Percentiles rank a stretch among this genome's conserved stretches.
Conservation (phyloP, 2,797 vertebrate genomes). For the Lacerta viridis region DNA sequence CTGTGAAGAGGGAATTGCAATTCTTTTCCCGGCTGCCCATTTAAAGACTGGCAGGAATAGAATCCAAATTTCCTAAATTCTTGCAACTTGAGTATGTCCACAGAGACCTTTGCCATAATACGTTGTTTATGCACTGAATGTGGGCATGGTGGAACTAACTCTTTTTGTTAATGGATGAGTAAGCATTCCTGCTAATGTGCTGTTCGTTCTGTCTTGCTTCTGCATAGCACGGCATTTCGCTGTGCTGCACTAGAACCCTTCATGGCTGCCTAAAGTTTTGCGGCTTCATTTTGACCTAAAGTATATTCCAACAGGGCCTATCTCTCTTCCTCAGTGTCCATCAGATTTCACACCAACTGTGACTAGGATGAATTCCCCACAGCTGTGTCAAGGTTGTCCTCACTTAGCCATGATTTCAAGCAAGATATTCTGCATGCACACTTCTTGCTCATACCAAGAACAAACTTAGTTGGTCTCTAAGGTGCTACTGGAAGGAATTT, state of each 20-base stretch:
- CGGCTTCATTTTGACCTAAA: not conserved
- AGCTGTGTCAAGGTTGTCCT: not conserved
- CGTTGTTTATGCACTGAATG: not conserved
- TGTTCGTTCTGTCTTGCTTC: not conserved
- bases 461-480: no score
- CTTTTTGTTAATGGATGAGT: not conserved
- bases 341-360: not conserved
- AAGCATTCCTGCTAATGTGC: not conserved
- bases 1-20: not conserved
- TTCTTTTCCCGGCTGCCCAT: not conserved
- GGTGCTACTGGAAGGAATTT: no score
- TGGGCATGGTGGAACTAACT: not conserved
- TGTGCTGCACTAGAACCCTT: not conserved
- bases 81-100: not conserved
- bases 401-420: not conserved
- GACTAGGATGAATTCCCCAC: not conserved
- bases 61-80: not conserved
- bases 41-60: constrained; percentile 1
- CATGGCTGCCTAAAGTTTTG: not conserved
- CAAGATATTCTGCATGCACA: not conserved
- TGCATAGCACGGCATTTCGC: not conserved
- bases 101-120: not conserved
- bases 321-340: not conserved
- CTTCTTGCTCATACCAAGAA: no score
- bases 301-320: not conserved